phyloP scores from a whole-genome alignment of 2,888 invertebrate genomes.

The Pammene fasciana region DNA sequence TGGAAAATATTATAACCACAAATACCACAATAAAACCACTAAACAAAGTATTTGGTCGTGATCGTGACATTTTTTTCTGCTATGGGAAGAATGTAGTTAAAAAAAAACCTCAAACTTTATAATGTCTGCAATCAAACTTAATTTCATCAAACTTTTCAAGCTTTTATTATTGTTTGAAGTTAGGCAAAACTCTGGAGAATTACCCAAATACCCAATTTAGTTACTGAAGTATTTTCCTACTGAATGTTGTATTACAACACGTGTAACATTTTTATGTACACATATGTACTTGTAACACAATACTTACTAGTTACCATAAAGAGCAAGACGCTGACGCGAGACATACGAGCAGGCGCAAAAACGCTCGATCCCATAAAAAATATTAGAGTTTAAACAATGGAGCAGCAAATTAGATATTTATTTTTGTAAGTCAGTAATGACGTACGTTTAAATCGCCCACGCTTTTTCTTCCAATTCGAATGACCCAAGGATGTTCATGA shows the following conservation, averaged over 20 bases:
- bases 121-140: too few relatives aligned
- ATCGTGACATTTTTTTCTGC: not conserved
- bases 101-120: too few relatives aligned
- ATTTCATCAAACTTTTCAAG: too few relatives aligned
- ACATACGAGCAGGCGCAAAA: constrained; percentile 2
- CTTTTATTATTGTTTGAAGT: too few relatives aligned
- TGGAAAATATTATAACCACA: not conserved
- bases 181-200: too few relatives aligned
- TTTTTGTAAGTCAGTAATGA: constrained; percentile 20
- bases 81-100: not conserved
- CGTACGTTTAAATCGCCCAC: constrained; percentile 23
- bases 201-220: too few relatives aligned
- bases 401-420: constrained; percentile 18
- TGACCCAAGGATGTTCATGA: not conserved
- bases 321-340: not conserved
- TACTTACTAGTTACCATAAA: not conserved
- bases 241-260: too few relatives aligned
- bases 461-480: constrained; percentile 22
- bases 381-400: constrained; percentile 9
- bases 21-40: not conserved
- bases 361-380: constrained; percentile 8
- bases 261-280: not conserved
- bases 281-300: too few relatives aligned
- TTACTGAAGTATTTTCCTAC: too few relatives aligned
- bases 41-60: not conserved